Evolutionary conservation across 64 coral and sea anemone species (phyloP), one percentile per base, ranked within the genome.

Genomic region (Porites australiensis): DNA sequence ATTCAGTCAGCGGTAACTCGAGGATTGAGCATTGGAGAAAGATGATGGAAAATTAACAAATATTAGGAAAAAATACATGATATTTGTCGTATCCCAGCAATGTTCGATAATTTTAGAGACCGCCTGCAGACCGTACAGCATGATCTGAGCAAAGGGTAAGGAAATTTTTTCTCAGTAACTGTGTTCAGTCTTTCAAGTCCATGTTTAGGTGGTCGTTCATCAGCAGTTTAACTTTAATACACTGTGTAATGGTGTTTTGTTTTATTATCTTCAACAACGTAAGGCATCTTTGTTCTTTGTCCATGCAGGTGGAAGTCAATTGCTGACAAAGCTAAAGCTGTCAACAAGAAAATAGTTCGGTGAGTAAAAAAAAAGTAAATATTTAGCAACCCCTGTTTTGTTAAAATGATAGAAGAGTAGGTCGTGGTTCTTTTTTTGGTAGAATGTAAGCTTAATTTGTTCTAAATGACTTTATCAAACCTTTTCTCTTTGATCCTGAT

Each of bases 281-380:
- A 7, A 7, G 12, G 1, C 54, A 57, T 57, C 12, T 2, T 57
- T 8, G 13, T 58, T 72, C 44, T 50, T 45, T 53, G 19, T 61
- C 6, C 67, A 15, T 21, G 52, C 54, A 97, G 95, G 6, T 91
- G 92, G 92, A 97, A 97, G 74, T 86, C 91, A 20, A 97, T 97
- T 66, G 87, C 95, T 4, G 95, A 97, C 64, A 97, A 97, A 44
- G 95, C 95, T 14, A 97, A 97, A 70, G 87, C 95, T 66, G 95
- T 97, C n/a, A 97, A 97, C 75, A 93, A 97, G 72, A 97, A 93
- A 45, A 94, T 97, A 64, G 93, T 75, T 18, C 86, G 95, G 95
- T 97, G 55, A 82, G 63, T 37, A 0, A 37, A 37, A 37, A 5
- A 64, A 55, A 46, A 79, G 79, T 43, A 13, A 50, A n/a, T 44